phyloP scores from a whole-genome alignment of 2,797 vertebrate genomes.

The Potorous gilbertii region DNA sequence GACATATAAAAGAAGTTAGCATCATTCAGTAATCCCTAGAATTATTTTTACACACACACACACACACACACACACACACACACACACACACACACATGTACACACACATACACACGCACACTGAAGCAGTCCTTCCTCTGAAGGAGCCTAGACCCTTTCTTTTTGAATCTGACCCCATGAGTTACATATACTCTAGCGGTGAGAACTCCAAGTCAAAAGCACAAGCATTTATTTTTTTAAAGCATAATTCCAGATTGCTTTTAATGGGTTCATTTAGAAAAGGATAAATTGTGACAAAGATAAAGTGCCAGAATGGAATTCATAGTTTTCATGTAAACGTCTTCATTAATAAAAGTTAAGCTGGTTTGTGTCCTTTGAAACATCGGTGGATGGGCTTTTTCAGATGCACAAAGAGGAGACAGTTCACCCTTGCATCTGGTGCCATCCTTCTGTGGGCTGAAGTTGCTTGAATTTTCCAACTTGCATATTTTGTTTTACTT shows the following conservation, averaged over 20 bases:
- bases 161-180: not conserved
- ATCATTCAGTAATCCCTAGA: no score
- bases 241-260: not conserved
- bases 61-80: no score
- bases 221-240: not conserved
- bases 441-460: not conserved
- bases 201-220: not conserved
- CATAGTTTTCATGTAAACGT: constrained; percentile 14
- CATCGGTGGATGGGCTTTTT: not conserved
- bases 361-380: not conserved
- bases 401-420: not conserved
- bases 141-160: not conserved
- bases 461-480: not conserved
- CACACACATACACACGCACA: no score
- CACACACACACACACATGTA: no score
- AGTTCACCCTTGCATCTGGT: not conserved
- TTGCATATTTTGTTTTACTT: not conserved
- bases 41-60: no score
- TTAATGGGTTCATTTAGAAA: constrained; percentile 33
- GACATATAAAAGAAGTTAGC: no score
- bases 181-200: not conserved
- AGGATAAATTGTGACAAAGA: constrained; percentile 22
- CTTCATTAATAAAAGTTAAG: constrained; percentile 36
- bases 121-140: not conserved
- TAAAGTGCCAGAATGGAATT: constrained; percentile 16